These are phyloP conservation scores for Isurus oxyrinchus DNA, from an alignment of 2,113 vertebrate species.

Conservation along the genomic window DNA sequence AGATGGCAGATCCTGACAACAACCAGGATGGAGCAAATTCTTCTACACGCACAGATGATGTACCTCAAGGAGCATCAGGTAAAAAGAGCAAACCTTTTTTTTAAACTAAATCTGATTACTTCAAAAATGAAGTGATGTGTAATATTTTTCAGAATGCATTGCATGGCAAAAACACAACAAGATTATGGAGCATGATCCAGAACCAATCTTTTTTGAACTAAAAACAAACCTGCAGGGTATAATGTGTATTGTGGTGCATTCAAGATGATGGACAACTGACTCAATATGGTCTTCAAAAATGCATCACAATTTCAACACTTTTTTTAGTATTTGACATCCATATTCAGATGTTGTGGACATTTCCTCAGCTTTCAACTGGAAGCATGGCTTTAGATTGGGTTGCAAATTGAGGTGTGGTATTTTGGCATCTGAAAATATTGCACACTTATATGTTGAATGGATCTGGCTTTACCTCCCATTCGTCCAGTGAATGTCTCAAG, in stretches of 20 bases:
- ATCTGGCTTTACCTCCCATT: neutral
- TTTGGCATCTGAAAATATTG: neutral
- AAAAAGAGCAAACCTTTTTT: slow-evolving; percentile 28
- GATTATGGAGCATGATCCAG: neutral
- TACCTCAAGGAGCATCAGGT: slow-evolving; percentile 95
- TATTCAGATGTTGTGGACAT: neutral
- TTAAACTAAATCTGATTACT: neutral
- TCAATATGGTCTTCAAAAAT: neutral
- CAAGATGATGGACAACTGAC: neutral
- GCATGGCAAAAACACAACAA: neutral
- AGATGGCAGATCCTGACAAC: slow-evolving; percentile 97
- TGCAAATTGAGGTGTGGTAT: neutral
- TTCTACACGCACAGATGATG: slow-evolving; percentile 85
- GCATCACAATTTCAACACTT: neutral
- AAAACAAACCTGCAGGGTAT: too few relatives aligned
- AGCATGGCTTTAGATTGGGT: neutral
- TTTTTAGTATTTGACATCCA: neutral
- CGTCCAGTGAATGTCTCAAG: neutral
- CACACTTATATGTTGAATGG: neutral
- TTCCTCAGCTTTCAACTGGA: neutral
- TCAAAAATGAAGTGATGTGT: neutral
- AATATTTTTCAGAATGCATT: neutral
- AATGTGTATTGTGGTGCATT: neutral
- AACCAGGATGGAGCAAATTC: slow-evolving; percentile 97
- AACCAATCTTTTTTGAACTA: neutral